These are phyloP conservation scores for Oxystoma pomonae DNA, from an alignment of 2,888 invertebrate species.

Conservation along the genomic window DNA sequence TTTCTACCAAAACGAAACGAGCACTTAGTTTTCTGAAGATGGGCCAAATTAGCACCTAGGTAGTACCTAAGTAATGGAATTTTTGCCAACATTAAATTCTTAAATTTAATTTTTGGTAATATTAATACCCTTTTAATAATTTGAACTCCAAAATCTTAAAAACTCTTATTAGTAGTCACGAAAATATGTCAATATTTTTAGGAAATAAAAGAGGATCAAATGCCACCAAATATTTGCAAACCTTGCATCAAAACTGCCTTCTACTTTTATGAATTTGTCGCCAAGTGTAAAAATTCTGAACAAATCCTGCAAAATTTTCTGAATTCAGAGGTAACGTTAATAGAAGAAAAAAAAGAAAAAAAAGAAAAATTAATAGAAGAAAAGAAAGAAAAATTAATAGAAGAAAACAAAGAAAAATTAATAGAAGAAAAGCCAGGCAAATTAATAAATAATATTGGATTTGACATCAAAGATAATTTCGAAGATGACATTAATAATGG, in stretches of 20 bases:
- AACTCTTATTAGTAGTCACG: no score
- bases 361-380: not conserved
- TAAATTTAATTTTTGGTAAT: not conserved
- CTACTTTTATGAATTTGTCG: constrained; percentile 15
- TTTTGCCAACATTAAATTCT: no score
- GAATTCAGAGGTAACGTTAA: constrained; percentile 5
- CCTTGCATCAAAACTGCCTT: constrained; percentile 22
- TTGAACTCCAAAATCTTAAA: no score
- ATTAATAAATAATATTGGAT: no score
- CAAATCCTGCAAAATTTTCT: constrained; percentile 15
- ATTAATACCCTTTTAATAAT: no score
- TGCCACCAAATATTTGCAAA: constrained; percentile 24
- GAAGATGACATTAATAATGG: not conserved
- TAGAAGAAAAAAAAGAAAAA: constrained; percentile 2
- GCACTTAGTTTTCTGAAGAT: no score
- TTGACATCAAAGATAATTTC: not conserved
- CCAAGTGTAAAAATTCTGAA: constrained; percentile 21
- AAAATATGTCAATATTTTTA: no score
- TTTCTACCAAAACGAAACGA: no score
- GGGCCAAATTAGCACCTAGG: no score
- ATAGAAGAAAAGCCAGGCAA: no score
- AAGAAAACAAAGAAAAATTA: not conserved
- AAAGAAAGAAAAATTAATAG: not conserved
- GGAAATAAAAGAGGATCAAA: constrained; percentile 14
- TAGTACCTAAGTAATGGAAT: no score